These are phyloP conservation scores for Zaprionus davidi DNA, from an alignment of 1,140 invertebrate genomes.

Conservation along the genomic window DNA sequence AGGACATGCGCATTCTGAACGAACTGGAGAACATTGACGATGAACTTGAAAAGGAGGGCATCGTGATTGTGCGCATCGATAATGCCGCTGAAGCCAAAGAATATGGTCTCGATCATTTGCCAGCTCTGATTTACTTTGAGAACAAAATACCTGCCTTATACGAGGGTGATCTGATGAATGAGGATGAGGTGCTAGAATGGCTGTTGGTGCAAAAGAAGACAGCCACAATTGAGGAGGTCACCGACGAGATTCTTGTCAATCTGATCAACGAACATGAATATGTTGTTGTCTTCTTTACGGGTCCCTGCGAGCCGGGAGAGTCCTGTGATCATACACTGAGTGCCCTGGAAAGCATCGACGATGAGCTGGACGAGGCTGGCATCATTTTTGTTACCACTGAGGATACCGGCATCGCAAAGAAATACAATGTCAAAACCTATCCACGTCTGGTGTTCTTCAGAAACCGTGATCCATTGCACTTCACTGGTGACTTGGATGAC, in stretches of 20 bases:
- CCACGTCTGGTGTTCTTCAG: constrained; percentile 95
- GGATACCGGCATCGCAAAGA: constrained; percentile 92
- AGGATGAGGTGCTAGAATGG: constrained; percentile 96
- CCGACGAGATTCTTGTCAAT: constrained; percentile 94
- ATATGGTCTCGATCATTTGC: constrained; percentile 95
- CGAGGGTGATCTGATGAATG: constrained; percentile 95
- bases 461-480: constrained; percentile 92
- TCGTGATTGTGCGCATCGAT: constrained; percentile 95
- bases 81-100: constrained; percentile 95
- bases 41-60: constrained; percentile 94
- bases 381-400: constrained; percentile 97
- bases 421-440: constrained; percentile 93
- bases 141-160: constrained; percentile 96
- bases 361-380: constrained; percentile 96
- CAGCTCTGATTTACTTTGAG: constrained; percentile 95
- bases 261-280: constrained; percentile 96
- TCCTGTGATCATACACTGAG: constrained; percentile 93
- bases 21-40: constrained; percentile 97
- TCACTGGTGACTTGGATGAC: constrained; percentile 92
- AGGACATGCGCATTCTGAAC: constrained; percentile 94
- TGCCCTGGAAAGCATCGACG: constrained; percentile 96
- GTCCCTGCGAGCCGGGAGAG: constrained; percentile 93
- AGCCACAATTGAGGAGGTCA: constrained; percentile 97
- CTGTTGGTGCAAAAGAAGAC: constrained; percentile 95
- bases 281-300: constrained; percentile 96